phyloP scores from a whole-genome alignment of 2,888 invertebrate genomes.

The Orthonevra nobilis region DNA sequence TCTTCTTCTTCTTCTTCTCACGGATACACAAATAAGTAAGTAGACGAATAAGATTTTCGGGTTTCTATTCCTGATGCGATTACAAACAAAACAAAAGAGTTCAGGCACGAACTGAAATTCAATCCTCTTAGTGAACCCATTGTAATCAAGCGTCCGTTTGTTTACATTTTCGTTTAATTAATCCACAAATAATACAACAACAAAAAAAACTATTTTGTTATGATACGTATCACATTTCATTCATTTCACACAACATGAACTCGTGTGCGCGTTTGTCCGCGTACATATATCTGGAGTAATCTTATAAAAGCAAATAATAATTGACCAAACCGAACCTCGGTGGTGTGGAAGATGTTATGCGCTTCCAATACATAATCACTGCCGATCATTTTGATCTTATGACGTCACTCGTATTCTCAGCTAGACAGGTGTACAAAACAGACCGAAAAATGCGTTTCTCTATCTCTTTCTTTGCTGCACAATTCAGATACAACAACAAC shows the following conservation, averaged over 20 bases:
- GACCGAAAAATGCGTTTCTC: not conserved
- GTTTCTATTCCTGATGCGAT: not conserved
- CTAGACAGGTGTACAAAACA: conserved; percentile 48
- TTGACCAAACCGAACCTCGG: conserved; percentile 87
- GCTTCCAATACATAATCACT: conserved; percentile 93
- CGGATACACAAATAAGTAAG: not conserved
- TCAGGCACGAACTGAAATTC: conserved; percentile 54
- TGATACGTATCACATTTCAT: conserved; percentile 39
- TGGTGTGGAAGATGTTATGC: conserved; percentile 93
- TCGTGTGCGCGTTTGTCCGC: conserved; percentile 3
- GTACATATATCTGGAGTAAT: too few species aligned
- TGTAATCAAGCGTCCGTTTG: conserved; percentile 19
- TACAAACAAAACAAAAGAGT: conserved; percentile 59
- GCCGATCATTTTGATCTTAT: conserved; percentile 84
- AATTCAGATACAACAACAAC: conserved; percentile 25
- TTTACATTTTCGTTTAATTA: conserved; percentile 32
- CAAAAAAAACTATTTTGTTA: conserved; percentile 13
- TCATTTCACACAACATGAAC: not conserved
- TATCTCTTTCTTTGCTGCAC: conserved; percentile 12
- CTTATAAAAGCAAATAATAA: conserved; percentile 25
- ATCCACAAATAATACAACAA: conserved; percentile 8
- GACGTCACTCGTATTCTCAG: conserved; percentile 52
- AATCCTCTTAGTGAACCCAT: conserved; percentile 17
- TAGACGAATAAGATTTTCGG: not conserved
- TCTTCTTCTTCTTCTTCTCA: too few species aligned